Evolutionary conservation across 2,797 vertebrate genomes (phyloP).

Genomic region (Merluccius polli): DNA sequence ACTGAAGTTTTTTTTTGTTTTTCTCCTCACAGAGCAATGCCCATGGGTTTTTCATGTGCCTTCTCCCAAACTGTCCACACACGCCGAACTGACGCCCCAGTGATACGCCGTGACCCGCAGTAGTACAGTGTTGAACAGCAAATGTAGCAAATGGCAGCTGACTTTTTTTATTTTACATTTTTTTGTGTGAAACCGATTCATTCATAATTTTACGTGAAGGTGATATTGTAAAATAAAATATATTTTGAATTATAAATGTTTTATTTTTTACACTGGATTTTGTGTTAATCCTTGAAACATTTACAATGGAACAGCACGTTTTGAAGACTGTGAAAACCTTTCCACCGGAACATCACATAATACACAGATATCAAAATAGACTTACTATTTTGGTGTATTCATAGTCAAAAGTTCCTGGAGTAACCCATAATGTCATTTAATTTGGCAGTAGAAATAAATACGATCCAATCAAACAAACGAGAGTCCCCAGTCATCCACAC

Average conservation of each 20-base stretch:
- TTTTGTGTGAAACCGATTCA: background rate
- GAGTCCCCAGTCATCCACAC: conserved; percentile 28
- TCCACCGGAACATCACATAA: background rate
- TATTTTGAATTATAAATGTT: conserved; percentile 28
- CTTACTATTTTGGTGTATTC: background rate
- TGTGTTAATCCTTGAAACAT: background rate
- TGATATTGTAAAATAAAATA: conserved; percentile 13
- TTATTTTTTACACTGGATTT: background rate
- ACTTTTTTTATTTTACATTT: background rate
- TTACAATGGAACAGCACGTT: background rate
- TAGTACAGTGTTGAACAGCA: background rate
- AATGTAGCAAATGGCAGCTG: conserved; percentile 67
- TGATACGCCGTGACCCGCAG: background rate
- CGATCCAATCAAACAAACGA: background rate
- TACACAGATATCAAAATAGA: background rate
- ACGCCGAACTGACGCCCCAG: conserved; percentile 21
- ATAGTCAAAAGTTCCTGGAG: background rate
- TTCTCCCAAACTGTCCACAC: conserved; percentile 60
- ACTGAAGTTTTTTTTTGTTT: background rate
- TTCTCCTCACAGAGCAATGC: conserved; percentile 41
- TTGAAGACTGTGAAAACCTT: background rate
- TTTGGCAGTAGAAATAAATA: background rate
- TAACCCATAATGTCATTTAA: background rate
- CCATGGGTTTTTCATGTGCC: conserved; percentile 66
- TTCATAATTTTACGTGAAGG: conserved; percentile 15